phyloP scores from a whole-genome alignment of 1,140 invertebrate species.

The Drosophila malerkotliana region DNA sequence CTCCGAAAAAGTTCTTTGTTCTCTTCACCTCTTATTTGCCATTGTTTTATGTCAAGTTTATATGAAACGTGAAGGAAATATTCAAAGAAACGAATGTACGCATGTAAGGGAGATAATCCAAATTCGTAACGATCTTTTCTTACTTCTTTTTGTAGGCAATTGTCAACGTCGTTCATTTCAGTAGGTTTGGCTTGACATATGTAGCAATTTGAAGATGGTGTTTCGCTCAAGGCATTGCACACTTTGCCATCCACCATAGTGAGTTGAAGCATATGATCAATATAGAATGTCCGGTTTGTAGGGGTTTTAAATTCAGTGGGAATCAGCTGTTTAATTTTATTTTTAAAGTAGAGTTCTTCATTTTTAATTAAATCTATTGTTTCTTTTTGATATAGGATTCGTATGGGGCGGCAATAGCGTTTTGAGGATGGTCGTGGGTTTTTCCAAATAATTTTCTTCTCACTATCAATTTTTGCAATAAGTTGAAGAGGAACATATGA shows the following conservation, averaged over 20 bases:
- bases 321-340: constrained; percentile 21
- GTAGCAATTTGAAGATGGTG: too few species aligned
- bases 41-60: too few species aligned
- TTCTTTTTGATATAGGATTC: constrained; percentile 42
- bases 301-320: background rate
- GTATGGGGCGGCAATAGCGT: constrained; percentile 32
- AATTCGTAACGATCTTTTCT: too few species aligned
- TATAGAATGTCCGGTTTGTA: constrained; percentile 12
- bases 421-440: constrained; percentile 41
- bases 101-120: too few species aligned
- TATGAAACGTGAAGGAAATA: too few species aligned
- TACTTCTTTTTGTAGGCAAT: too few species aligned
- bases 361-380: background rate
- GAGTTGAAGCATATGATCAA: constrained; percentile 35
- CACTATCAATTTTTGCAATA: background rate
- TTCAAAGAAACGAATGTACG: too few species aligned
- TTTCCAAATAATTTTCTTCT: constrained; percentile 29
- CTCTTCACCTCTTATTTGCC: too few species aligned
- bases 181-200: too few species aligned
- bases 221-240: constrained; percentile 21
- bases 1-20: too few species aligned
- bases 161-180: constrained; percentile 14
- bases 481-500: background rate
- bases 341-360: constrained; percentile 26
- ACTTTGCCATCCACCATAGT: constrained; percentile 53